Percentiles rank a stretch among this genome's conserved stretches.
Conservation (phyloP, 2,888 invertebrate species). For the Celastrina argiolus region DNA sequence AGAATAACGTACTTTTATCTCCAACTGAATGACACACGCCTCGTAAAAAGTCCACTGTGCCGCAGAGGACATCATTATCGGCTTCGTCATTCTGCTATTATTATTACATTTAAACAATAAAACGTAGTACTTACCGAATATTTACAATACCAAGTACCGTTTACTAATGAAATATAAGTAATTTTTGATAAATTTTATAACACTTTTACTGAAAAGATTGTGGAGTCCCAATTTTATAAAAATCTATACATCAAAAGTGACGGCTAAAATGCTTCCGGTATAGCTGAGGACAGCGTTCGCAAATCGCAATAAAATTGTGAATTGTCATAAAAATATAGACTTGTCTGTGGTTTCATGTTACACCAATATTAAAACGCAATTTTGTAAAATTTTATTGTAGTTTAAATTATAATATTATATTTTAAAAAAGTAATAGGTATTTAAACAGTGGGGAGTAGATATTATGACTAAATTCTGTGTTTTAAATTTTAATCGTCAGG, state of each 20-base stretch:
- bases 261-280: constrained; percentile 55
- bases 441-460: too few relatives aligned
- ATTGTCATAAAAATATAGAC: not conserved
- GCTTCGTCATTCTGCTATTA: constrained; percentile 52
- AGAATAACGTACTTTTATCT: constrained; percentile 22
- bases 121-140: constrained; percentile 36
- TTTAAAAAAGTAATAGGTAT: too few relatives aligned
- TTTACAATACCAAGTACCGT: not conserved
- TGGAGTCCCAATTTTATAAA: constrained; percentile 41
- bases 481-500: too few relatives aligned
- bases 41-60: constrained; percentile 28
- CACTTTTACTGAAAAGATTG: constrained; percentile 23
- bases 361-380: too few relatives aligned
- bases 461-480: too few relatives aligned
- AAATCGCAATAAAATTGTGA: too few relatives aligned
- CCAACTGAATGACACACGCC: constrained; percentile 39
- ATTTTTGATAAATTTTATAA: not conserved
- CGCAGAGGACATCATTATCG: constrained; percentile 47
- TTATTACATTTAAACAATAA: constrained; percentile 34
- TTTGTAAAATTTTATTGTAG: too few relatives aligned
- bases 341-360: not conserved
- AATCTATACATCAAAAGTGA: constrained; percentile 60
- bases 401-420: too few relatives aligned
- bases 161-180: not conserved
- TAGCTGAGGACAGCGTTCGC: constrained; percentile 26